Conservation (phyloP, 1,140 invertebrate species). For the Calephelis nemesis region DNA sequence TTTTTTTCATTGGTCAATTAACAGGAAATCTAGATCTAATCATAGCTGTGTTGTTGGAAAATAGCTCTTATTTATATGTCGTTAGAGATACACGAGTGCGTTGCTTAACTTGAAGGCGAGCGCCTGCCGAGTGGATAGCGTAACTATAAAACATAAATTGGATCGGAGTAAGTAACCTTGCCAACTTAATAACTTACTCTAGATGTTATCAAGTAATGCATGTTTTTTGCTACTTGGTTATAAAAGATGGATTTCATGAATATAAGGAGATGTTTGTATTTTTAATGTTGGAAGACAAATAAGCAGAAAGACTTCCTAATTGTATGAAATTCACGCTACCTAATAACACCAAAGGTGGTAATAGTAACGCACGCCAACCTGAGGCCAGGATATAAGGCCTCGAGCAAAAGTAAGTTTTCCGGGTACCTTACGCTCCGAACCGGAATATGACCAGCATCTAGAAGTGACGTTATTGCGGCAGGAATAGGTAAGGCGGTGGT, state of each 20-base stretch:
- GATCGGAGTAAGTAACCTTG: constrained; percentile 8
- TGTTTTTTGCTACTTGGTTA: neutral
- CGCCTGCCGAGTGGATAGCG: neutral
- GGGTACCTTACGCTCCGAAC: no score
- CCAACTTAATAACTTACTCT: constrained; percentile 4
- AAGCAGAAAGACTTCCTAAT: no score
- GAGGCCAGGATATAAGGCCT: no score
- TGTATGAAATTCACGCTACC: no score
- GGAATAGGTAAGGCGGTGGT: no score
- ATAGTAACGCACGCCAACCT: no score
- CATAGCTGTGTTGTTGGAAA: neutral
- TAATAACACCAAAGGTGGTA: no score
- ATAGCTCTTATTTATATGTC: neutral
- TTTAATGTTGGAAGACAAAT: no score
- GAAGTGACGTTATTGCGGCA: no score
- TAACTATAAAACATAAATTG: constrained; percentile 6
- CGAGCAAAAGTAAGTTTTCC: no score
- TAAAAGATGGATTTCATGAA: neutral
- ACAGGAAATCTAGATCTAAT: neutral
- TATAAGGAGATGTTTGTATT: no score
- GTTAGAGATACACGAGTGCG: neutral
- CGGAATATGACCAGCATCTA: no score
- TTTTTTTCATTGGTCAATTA: neutral
- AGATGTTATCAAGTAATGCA: constrained; percentile 6
- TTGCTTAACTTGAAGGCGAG: neutral